phyloP scores from a whole-genome alignment of 2,888 invertebrate genomes.

The Leptopterna dolabrata region DNA sequence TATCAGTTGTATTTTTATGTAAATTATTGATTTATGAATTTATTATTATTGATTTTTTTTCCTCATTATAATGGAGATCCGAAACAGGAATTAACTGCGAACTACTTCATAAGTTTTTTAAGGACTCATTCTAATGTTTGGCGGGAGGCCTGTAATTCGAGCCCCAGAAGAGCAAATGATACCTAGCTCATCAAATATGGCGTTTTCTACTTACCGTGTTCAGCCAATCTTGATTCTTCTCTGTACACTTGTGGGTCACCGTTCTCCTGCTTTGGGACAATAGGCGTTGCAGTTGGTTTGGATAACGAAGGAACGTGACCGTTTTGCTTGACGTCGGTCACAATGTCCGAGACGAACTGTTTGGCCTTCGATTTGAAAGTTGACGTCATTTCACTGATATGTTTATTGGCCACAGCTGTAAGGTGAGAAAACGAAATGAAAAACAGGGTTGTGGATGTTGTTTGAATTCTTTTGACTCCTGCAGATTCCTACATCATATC shows the following conservation, averaged over 20 bases:
- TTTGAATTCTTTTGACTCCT: too few relatives aligned
- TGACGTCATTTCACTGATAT: slow-evolving; percentile 76
- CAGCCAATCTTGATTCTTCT: slow-evolving; percentile 77
- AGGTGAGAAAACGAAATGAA: slow-evolving; percentile 8
- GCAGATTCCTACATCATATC: too few relatives aligned
- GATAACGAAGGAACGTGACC: slow-evolving; percentile 64
- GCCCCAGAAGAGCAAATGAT: too few relatives aligned
- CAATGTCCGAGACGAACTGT: slow-evolving; percentile 75
- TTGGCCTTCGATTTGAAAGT: slow-evolving; percentile 77
- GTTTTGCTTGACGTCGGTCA: slow-evolving; percentile 71
- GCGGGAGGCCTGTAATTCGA: too few relatives aligned
- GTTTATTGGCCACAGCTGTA: slow-evolving; percentile 72
- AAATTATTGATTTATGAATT: too few relatives aligned
- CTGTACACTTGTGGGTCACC: slow-evolving; percentile 77
- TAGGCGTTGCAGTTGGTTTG: slow-evolving; percentile 59
- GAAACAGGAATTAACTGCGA: too few relatives aligned
- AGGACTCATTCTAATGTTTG: too few relatives aligned
- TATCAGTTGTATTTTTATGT: too few relatives aligned
- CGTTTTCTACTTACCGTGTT: slow-evolving; percentile 73
- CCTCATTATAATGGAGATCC: too few relatives aligned
- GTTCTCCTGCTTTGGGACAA: slow-evolving; percentile 56
- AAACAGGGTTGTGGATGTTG: slow-evolving; percentile 53
- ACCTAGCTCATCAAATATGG: too few relatives aligned
- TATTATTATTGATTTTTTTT: too few relatives aligned
- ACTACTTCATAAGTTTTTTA: too few relatives aligned